Base-by-base conservation (phyloP, 2,113 vertebrate genomes). In the Ginglymostoma cirratum region DNA sequence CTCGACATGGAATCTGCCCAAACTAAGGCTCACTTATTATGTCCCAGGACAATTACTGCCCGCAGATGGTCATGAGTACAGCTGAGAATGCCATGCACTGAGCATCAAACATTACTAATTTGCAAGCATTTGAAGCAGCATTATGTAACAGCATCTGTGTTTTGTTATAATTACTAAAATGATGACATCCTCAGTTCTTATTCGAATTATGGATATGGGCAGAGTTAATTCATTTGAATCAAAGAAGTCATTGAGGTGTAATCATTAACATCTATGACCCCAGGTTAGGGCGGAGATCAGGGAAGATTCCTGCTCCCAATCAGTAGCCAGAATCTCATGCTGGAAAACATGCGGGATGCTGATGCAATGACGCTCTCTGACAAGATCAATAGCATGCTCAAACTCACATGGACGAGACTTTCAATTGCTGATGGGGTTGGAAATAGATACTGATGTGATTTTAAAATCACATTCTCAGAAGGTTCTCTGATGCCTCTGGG, bases 11-110 rank as follows among this genome's bases (percentile, higher is more conserved):
- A 96, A 96, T 96, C 96, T 30, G 95, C 96, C 96, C 96, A 96
- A 96, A 96, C 94, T 96, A 96, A 96, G 96, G 96, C 95, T 69
- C 90, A 66, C 42, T 96, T 7, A 0, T 0, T 86, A 48, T 97
- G 96, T 94, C 96, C 96, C 96, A 55, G 96, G 97, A 97, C 97
- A 97, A 97, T 96, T 97, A 97, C 48, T 23, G 42, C 23, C 67
- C 12, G 45, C 66, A 94, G 67, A 48, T 69, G 94, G 72, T 95
- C 38, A 70, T 45, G 15, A 34, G 42, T 27, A 76, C 67, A 95
- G 45, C 94, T 72, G 42, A 72, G 94, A 72, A 95, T 45, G 48
- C 69, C 94, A 72, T 72, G 42, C 94, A 72, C 94, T 52, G 12
- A 45, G 45, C 69, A 72, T 52, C 3, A 72, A 24, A 66, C 38